Evolutionary conservation across 2,888 invertebrate species (phyloP).

Genomic region (Salticus scenicus): DNA sequence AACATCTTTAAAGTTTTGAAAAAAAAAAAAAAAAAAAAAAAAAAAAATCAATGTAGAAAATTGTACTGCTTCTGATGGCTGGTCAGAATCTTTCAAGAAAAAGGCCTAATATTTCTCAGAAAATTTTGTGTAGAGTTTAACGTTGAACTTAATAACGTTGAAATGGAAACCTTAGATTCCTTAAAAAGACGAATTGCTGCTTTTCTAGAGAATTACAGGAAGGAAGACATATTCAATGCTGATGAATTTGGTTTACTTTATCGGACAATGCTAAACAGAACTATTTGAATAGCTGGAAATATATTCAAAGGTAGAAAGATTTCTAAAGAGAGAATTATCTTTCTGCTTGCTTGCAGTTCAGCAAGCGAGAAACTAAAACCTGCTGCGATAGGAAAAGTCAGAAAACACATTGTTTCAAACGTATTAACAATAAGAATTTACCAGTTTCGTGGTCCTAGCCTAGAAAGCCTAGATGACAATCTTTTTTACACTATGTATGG

Average conservation of each 20-base stretch:
- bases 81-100: neutral
- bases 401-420: neutral
- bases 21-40: too few relatives aligned
- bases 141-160: neutral
- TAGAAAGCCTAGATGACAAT: constrained; percentile 1
- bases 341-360: neutral
- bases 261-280: neutral
- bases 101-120: neutral
- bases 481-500: neutral
- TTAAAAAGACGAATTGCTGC: neutral
- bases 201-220: neutral
- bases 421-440: neutral
- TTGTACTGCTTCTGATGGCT: neutral
- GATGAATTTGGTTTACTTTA: neutral
- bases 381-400: neutral
- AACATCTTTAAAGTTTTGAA: too few relatives aligned
- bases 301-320: neutral
- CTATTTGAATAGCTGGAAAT: neutral
- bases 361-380: constrained; percentile 1
- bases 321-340: neutral
- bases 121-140: neutral
- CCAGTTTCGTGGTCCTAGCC: neutral
- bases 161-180: neutral
- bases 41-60: too few relatives aligned
- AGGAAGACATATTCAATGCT: neutral